Conservation (phyloP, 2,797 vertebrate genomes). For the Pseudochaenichthys georgianus region DNA sequence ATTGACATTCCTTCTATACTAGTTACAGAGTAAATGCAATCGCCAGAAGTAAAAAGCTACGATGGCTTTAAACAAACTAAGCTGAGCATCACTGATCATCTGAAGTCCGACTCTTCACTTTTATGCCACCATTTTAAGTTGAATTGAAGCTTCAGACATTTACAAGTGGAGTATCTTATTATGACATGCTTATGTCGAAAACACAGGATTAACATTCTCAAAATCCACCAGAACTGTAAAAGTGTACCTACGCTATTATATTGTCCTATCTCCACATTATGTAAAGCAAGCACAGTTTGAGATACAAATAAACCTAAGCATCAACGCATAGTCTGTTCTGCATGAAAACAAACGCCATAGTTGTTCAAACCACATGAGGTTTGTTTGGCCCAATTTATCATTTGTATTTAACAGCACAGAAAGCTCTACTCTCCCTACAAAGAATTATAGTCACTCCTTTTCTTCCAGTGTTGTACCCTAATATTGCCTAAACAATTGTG, state of each 20-base stretch:
- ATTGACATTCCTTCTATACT: too few species aligned
- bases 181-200: too few species aligned
- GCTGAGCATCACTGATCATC: too few species aligned
- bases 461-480: neutral
- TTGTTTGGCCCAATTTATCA: slow-evolving; percentile 3
- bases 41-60: too few species aligned
- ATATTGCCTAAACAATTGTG: slow-evolving; percentile 17
- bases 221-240: slow-evolving; percentile 15
- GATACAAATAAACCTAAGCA: slow-evolving; percentile 19
- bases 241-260: neutral
- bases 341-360: slow-evolving; percentile 20
- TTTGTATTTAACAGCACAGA: slow-evolving; percentile 31
- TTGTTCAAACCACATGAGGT: slow-evolving; percentile 13
- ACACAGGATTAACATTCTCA: too few species aligned
- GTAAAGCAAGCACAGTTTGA: slow-evolving; percentile 10
- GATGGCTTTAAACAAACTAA: too few species aligned
- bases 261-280: neutral
- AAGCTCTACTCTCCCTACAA: neutral
- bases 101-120: too few species aligned
- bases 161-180: too few species aligned
- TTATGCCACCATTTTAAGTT: too few species aligned
- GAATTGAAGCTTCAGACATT: too few species aligned
- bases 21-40: too few species aligned
- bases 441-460: neutral
- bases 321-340: slow-evolving; percentile 17